Evolutionary conservation across 2,797 vertebrate species (phyloP), one percentile per base, ranked within the genome.

Genomic region (Erethizon dorsatum): DNA sequence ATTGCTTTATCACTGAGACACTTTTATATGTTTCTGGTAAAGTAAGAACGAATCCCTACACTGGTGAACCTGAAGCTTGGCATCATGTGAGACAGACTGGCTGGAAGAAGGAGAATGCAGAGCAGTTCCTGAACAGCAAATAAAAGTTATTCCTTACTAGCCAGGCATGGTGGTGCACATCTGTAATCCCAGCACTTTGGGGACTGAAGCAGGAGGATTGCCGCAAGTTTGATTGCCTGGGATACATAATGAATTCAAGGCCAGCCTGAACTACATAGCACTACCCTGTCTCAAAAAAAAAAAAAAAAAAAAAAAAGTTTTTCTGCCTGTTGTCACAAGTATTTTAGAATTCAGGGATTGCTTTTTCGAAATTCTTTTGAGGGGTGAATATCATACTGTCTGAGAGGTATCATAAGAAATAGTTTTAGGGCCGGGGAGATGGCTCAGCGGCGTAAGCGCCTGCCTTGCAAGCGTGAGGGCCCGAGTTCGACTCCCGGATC

Each of bases 321-420:
- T 69, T 69, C 37, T 37, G 18, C n/a, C 17, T 20, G 87, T 12
- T 24, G 14, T 93, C 41, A 79, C 26, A 61, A 57, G 33, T 87
- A 33, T 59, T 96, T 93, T 79, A 88, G 45, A 88, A 69, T 20
- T n/a, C 54, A 73, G 47, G 24, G 57, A 80, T 83, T 91, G 6
- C 12, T 54, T 73, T 95, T 88, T 15, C 14, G 67, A 63, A 56
- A 50, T 61, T 91, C 20, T 77, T 83, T 88, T 91, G 31, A n/a
- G 6, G 73, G n/a, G 31, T 80, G n/a, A 96, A 65, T 88, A 67
- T 28, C 59, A 87, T 56, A 41, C 26, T 92, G 61, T 91, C 47
- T 12, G 12, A 73, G 54, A 33, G 31, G 20, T 71, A 57, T 85
- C 26, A 17, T 95, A 71, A 88, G 87, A 93, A 93, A 59, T 13